phyloP scores from a whole-genome alignment of 2,797 vertebrate species.

The Agapornis canus region DNA sequence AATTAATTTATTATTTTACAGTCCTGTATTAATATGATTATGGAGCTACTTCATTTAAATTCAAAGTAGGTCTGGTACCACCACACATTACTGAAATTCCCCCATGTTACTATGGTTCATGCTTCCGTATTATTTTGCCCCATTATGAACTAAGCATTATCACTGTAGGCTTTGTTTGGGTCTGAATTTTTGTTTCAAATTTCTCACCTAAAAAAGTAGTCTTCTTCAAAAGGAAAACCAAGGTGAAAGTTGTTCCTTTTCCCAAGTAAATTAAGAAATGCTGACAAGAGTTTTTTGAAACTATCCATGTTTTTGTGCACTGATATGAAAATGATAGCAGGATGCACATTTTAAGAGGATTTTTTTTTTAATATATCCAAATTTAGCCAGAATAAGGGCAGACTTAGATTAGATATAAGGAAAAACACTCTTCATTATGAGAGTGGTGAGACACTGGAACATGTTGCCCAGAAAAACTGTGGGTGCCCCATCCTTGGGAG shows the following conservation, averaged over 20 bases:
- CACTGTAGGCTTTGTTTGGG: not conserved
- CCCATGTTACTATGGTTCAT: not conserved
- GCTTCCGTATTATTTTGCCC: not conserved
- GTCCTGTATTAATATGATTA: not conserved
- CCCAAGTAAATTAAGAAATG: not conserved
- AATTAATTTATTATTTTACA: not conserved
- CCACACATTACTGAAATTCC: not conserved
- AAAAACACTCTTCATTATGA: not conserved
- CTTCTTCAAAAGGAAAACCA: not conserved
- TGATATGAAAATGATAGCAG: not conserved
- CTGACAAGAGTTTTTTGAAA: not conserved
- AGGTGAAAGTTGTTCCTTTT: not conserved
- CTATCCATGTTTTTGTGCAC: not conserved
- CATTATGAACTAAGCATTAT: not conserved
- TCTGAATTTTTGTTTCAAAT: not conserved
- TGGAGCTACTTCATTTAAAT: not conserved
- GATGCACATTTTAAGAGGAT: not conserved
- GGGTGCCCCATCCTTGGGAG: not conserved
- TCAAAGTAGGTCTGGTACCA: not conserved
- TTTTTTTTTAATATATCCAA: not conserved
- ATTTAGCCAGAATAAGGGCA: not conserved
- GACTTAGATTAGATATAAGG: not conserved
- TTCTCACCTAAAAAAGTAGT: not conserved
- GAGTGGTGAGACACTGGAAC: not conserved
- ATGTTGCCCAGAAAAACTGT: not conserved